Conservation (phyloP, 2,888 invertebrate species). For the Chrysodeixis includens region DNA sequence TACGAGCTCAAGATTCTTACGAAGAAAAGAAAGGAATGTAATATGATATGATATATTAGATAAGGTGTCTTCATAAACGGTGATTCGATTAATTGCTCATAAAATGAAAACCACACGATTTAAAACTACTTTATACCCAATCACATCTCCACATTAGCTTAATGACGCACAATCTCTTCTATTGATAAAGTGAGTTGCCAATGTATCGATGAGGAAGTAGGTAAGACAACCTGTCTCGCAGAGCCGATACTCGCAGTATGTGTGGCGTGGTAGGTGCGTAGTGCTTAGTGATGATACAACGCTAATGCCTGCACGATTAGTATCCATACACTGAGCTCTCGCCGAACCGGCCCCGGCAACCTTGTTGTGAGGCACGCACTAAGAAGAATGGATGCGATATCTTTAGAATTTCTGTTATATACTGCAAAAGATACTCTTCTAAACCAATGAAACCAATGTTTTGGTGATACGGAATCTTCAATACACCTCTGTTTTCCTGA, state of each 20-base stretch:
- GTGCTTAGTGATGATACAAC: slow-evolving; percentile 18
- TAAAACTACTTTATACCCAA: too few relatives aligned
- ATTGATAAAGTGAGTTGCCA: neutral
- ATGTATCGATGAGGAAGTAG: slow-evolving; percentile 7
- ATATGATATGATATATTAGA: too few relatives aligned
- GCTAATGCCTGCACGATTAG: slow-evolving; percentile 41
- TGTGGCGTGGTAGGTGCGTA: neutral
- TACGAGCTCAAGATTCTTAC: too few relatives aligned
- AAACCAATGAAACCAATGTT: too few relatives aligned
- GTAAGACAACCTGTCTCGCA: slow-evolving; percentile 19
- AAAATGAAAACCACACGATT: neutral
- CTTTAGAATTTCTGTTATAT: too few relatives aligned
- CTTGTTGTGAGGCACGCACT: slow-evolving; percentile 28
- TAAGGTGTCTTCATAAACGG: neutral
- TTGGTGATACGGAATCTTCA: too few relatives aligned
- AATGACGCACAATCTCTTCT: neutral
- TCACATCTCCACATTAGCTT: neutral
- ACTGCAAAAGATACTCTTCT: too few relatives aligned
- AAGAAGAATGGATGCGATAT: slow-evolving; percentile 27
- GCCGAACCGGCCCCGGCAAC: slow-evolving; percentile 38
- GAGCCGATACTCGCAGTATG: too few relatives aligned
- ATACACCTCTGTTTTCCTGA: too few relatives aligned
- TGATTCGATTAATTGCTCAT: too few relatives aligned
- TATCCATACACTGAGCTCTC: slow-evolving; percentile 45
- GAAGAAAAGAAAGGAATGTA: too few relatives aligned